A percentile compares a stretch with the other conserved stretches of the same genome.
Conservation (phyloP, 2,113 vertebrate genomes). For the Lagopus leucura region DNA sequence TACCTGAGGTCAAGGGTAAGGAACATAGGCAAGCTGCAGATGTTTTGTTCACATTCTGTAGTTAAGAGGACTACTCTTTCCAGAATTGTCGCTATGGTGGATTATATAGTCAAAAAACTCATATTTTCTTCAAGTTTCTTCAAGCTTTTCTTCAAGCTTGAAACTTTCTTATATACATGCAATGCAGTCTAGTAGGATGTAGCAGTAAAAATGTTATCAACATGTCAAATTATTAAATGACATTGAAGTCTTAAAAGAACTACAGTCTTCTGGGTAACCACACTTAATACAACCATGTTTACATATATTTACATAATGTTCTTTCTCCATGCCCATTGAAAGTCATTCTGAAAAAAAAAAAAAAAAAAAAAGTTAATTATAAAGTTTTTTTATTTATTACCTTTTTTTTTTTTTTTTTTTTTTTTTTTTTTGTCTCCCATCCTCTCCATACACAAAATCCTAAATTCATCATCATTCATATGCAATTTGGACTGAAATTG, state of each 20-base stretch:
- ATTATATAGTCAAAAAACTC: not conserved
- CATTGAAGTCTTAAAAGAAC: not conserved
- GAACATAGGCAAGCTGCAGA: not conserved
- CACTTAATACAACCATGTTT: not conserved
- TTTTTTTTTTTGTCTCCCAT: not conserved
- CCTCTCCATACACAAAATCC: not conserved
- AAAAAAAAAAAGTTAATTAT: too few species aligned
- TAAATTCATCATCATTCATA: not conserved
- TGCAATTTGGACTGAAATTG: not conserved
- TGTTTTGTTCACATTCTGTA: not conserved
- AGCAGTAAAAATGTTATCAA: not conserved
- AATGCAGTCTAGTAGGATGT: not conserved
- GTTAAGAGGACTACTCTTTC: not conserved
- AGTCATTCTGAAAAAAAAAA: not conserved
- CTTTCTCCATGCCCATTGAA: not conserved
- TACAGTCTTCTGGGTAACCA: not conserved
- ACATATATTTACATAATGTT: not conserved
- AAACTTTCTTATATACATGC: not conserved
- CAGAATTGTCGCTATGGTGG: not conserved
- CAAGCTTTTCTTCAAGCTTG: not conserved
- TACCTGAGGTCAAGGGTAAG: not conserved
- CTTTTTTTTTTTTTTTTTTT: not conserved
- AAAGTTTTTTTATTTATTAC: too few species aligned
- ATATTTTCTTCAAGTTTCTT: not conserved
- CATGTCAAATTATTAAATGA: not conserved